A percentile compares a stretch with the other conserved stretches of the same genome.
These are phyloP conservation scores for Meganola albula DNA, from an alignment of 2,888 invertebrate species.

Conservation along the genomic window DNA sequence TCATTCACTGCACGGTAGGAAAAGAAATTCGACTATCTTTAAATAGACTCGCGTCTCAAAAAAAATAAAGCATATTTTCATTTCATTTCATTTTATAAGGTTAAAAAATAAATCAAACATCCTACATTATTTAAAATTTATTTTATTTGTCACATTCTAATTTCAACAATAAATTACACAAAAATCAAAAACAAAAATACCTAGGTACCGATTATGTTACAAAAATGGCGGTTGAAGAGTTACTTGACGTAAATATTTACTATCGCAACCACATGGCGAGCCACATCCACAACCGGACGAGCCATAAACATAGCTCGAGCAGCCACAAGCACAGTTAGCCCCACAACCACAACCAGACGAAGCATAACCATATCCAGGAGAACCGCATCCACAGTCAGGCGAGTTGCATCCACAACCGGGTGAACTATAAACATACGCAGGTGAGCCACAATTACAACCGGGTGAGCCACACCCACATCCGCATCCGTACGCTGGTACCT, in stretches of 20 bases:
- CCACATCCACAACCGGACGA: conserved; percentile 11
- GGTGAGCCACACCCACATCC: conserved; percentile 3
- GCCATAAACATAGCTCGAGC: background rate
- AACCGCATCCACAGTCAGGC: conserved; percentile 3
- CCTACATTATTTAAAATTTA: no score
- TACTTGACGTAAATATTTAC: conserved; percentile 46
- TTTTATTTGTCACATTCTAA: no score
- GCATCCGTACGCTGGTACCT: conserved; percentile 16
- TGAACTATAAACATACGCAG: background rate
- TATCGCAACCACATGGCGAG: conserved; percentile 13
- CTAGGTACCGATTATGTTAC: no score
- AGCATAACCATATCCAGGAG: conserved; percentile 6
- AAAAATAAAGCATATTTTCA: no score
- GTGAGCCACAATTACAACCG: background rate
- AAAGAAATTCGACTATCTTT: no score
- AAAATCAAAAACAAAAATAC: conserved; percentile 4
- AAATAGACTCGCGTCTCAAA: no score
- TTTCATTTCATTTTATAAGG: no score
- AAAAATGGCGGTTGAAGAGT: conserved; percentile 53
- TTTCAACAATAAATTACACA: no score
- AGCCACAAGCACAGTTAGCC: conserved; percentile 2
- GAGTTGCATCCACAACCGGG: background rate
- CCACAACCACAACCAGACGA: conserved; percentile 10
- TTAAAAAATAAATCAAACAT: background rate
- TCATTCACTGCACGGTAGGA: no score